Conservation (phyloP, 2,113 vertebrate genomes). For the Acanthochromis polyacanthus region DNA sequence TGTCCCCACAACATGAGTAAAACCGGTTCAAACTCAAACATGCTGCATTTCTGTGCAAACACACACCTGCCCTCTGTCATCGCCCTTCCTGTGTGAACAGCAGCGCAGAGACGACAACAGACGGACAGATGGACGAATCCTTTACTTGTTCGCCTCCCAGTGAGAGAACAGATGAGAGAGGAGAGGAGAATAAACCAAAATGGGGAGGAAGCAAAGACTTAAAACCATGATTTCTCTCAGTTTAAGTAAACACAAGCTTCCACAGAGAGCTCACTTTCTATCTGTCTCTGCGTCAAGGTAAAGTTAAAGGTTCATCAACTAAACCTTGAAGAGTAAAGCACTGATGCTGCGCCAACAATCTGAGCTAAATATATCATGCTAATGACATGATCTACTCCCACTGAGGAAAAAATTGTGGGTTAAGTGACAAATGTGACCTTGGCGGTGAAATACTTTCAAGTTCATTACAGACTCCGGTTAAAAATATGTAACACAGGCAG, state of each 20-base stretch:
- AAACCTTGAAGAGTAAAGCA: slow-evolving; percentile 24
- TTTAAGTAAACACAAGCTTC: slow-evolving; percentile 18
- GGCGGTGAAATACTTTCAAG: slow-evolving; percentile 29
- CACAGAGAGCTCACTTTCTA: slow-evolving; percentile 3
- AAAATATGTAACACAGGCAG: neutral
- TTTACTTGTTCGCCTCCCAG: slow-evolving; percentile 76
- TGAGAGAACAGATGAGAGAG: slow-evolving; percentile 79
- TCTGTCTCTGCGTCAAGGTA: neutral
- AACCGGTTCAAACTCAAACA: neutral
- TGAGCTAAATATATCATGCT: slow-evolving; percentile 25
- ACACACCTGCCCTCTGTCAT: slow-evolving; percentile 63
- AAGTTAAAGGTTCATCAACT: neutral
- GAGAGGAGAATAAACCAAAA: slow-evolving; percentile 12
- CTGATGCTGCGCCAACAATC: slow-evolving; percentile 10
- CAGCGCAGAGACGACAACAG: slow-evolving; percentile 63
- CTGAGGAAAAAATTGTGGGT: slow-evolving; percentile 13
- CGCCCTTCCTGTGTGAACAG: slow-evolving; percentile 82
- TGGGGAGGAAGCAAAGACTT: neutral
- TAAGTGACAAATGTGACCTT: slow-evolving; percentile 32
- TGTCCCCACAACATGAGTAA: neutral
- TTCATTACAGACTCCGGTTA: neutral
- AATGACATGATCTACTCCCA: slow-evolving; percentile 25
- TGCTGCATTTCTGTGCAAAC: slow-evolving; percentile 14
- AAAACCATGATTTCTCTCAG: slow-evolving; percentile 13
- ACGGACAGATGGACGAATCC: slow-evolving; percentile 82